phyloP scores from a whole-genome alignment of 2,888 invertebrate species.

The Polietes domitor region DNA sequence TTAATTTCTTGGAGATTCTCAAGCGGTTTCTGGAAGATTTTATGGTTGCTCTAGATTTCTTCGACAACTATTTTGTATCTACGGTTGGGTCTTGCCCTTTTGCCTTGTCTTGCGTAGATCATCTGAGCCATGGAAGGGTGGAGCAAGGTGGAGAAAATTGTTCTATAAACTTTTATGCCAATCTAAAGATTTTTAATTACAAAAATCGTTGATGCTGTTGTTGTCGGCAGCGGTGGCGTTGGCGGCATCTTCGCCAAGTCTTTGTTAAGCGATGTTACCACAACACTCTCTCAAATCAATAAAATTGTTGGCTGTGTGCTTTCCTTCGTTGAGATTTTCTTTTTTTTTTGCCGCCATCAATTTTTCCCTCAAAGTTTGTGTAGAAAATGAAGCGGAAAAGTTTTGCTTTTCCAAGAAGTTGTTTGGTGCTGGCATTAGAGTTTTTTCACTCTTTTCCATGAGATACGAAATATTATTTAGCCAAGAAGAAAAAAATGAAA shows the following conservation, averaged over 20 bases:
- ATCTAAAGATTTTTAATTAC: slow-evolving; percentile 67
- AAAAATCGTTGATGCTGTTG: slow-evolving; percentile 48
- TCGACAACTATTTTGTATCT: slow-evolving; percentile 30
- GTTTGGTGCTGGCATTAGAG: slow-evolving; percentile 49
- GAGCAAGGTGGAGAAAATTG: background rate
- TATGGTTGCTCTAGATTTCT: slow-evolving; percentile 61
- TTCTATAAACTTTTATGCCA: slow-evolving; percentile 62
- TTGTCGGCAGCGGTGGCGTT: slow-evolving; percentile 5
- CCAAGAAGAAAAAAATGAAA: too few relatives aligned
- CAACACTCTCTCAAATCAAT: slow-evolving; percentile 64
- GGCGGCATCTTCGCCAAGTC: slow-evolving; percentile 49
- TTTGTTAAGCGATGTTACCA: slow-evolving; percentile 64
- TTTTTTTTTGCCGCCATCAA: slow-evolving; percentile 21
- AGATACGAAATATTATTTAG: background rate
- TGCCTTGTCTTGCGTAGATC: background rate
- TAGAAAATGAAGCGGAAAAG: slow-evolving; percentile 62
- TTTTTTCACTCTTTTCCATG: background rate
- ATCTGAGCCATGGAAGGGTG: background rate
- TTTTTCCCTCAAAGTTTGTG: slow-evolving; percentile 59
- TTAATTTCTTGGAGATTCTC: slow-evolving; percentile 61
- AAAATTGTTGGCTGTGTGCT: slow-evolving; percentile 47
- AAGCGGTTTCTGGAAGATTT: slow-evolving; percentile 60
- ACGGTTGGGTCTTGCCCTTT: slow-evolving; percentile 14
- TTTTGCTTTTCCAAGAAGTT: slow-evolving; percentile 45
- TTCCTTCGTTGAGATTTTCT: slow-evolving; percentile 30